These are phyloP conservation scores for Drosophila triauraria DNA, from an alignment of 1,140 invertebrate species.

Conservation along the genomic window DNA sequence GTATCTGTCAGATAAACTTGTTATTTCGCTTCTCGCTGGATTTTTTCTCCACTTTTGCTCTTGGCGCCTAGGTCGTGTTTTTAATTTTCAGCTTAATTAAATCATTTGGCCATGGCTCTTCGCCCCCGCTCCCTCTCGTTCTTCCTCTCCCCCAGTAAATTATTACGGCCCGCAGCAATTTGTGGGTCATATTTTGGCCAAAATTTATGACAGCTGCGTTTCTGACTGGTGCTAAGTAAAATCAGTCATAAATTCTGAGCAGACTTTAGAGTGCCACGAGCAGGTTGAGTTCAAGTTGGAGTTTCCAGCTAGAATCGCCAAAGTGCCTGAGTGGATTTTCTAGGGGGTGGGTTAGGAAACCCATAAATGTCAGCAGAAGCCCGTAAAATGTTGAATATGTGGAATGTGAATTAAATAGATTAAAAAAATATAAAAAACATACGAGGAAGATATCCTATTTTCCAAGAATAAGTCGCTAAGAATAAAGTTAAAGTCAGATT, in stretches of 20 bases:
- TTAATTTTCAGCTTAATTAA: constrained; percentile 78
- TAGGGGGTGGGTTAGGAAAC: constrained; percentile 10
- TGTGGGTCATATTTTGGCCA: constrained; percentile 59
- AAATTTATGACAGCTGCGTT: constrained; percentile 68
- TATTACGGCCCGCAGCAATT: constrained; percentile 38
- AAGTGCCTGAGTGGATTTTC: constrained; percentile 34
- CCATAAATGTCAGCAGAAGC: constrained; percentile 32
- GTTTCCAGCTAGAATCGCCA: constrained; percentile 24
- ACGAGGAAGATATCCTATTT: neutral
- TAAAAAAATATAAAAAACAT: neutral
- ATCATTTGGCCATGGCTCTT: constrained; percentile 50
- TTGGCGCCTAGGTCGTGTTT: constrained; percentile 58
- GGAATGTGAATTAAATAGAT: constrained; percentile 23
- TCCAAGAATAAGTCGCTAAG: too few relatives aligned
- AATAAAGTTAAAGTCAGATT: neutral
- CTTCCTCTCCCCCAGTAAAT: constrained; percentile 36
- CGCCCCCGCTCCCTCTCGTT: neutral
- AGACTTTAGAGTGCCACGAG: constrained; percentile 45
- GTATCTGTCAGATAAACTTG: constrained; percentile 52
- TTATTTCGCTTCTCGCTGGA: constrained; percentile 15
- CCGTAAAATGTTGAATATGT: constrained; percentile 27
- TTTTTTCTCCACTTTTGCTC: constrained; percentile 11
- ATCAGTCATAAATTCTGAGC: constrained; percentile 63
- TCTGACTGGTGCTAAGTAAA: constrained; percentile 68
- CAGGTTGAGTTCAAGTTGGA: constrained; percentile 45